Evolutionary conservation across 2,113 vertebrate genomes (phyloP), one percentile per base, ranked within the genome.

Genomic region (Eublepharis macularius): DNA sequence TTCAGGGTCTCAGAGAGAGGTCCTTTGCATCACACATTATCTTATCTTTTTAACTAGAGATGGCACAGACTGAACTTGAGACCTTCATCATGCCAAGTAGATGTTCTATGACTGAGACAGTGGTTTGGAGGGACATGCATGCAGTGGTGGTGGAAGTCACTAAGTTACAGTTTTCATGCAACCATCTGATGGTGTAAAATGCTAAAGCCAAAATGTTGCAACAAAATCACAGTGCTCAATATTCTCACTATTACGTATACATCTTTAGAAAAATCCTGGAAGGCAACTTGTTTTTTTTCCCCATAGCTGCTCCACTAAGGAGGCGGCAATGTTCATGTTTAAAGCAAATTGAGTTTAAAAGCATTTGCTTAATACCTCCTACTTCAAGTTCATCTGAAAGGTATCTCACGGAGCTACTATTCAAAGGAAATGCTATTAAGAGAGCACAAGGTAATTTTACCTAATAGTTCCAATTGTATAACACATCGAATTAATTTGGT

Each of bases 401-500:
- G 87, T 91, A 95, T 96, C 94, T 94, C 92, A 95, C 91, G 91
- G 93, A 95, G 91, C 89, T 88, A 92, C 87, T 93, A 95, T 96
- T 96, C 95, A 94, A 95, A 94, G 93, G 91, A 93, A 96, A 96
- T 96, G 90, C 87, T 95, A 96, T 96, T 96, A 96, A 96, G 89
- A 93, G 95, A 95, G 92, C 95, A 96, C 75, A 92, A 95, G 94
- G 94, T 96, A 96, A 95, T 93, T 94, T 96, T 94, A 96, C 94
- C 96, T 93, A 93, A 94, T 90, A 95, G 95, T 92, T 96, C 89
- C 95, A 95, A 96, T 95, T 94, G 94, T 94, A 92, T 95, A 96
- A 96, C 21, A 39, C 95, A 95, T 96, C 95, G 93, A 97, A 96
- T 96, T 95, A 96, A 96, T 96, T 96, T 96, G 95, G 94, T 97